Conservation (phyloP, 2,113 vertebrate genomes). For the Sterna hirundo region DNA sequence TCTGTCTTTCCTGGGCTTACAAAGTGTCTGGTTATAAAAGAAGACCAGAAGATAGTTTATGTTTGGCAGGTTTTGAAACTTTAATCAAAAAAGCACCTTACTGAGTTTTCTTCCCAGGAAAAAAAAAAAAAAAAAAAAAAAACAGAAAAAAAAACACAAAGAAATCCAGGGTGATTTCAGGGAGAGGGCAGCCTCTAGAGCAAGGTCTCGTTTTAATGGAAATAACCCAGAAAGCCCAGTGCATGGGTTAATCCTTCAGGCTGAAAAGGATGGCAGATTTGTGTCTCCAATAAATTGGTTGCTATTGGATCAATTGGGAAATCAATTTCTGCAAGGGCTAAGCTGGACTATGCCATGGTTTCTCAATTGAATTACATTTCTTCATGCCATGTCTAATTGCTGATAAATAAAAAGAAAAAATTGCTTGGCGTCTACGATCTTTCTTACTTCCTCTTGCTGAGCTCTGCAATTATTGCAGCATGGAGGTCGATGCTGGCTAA, state of each 20-base stretch:
- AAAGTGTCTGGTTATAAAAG: neutral
- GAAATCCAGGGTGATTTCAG: neutral
- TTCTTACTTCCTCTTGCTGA: neutral
- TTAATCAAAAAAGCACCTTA: neutral
- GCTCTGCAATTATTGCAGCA: neutral
- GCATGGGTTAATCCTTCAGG: neutral
- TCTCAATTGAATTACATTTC: neutral
- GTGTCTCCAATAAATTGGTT: neutral
- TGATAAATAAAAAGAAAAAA: neutral
- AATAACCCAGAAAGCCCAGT: neutral
- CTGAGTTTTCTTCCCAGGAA: too few species aligned
- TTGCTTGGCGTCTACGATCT: neutral
- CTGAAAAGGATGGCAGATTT: neutral
- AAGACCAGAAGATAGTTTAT: neutral
- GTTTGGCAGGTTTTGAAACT: neutral
- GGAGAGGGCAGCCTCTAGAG: neutral
- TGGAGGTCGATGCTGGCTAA: neutral
- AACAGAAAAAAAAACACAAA: neutral
- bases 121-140: too few species aligned
- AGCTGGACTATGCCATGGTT: neutral
- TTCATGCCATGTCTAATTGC: neutral
- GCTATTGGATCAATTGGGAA: neutral
- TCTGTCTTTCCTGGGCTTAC: neutral
- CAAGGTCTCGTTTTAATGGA: neutral
- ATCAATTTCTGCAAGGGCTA: neutral